Conservation (phyloP, 2,113 vertebrate species). For the Thalassoma bifasciatum region DNA sequence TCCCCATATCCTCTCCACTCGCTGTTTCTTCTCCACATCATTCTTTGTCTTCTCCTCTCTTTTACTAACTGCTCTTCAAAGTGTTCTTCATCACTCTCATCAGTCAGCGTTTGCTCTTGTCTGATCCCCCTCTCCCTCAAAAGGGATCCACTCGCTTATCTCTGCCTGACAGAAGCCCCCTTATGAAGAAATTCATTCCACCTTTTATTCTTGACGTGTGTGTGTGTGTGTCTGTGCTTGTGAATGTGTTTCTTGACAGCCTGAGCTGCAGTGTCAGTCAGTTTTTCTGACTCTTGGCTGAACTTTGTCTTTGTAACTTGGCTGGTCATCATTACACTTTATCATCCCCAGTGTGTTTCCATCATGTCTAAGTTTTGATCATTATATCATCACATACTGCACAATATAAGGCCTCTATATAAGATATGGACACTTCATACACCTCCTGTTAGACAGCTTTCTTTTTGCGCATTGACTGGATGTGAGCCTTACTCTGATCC, state of each 20-base stretch:
- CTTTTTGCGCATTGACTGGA: not conserved
- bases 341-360: constrained; percentile 15
- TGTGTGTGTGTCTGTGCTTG: constrained; percentile 1
- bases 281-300: constrained; percentile 50
- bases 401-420: not conserved
- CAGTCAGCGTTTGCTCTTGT: constrained; percentile 60
- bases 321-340: constrained; percentile 8
- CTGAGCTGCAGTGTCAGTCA: constrained; percentile 33
- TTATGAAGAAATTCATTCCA: constrained; percentile 44
- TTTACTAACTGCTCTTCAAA: constrained; percentile 45
- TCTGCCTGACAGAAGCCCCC: constrained; percentile 53
- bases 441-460: too few species aligned
- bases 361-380: not conserved
- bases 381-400: not conserved
- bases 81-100: constrained; percentile 45
- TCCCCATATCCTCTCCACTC: not conserved
- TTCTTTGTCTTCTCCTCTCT: constrained; percentile 16
- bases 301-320: constrained; percentile 23
- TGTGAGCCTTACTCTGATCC: not conserved
- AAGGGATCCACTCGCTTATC: constrained; percentile 62
- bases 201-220: constrained; percentile 24
- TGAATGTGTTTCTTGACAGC: constrained; percentile 11
- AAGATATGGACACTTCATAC: not conserved
- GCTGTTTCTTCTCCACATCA: not conserved
- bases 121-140: constrained; percentile 47